Percentiles rank a stretch among this genome's conserved stretches.
phyloP scores from a whole-genome alignment of 2,888 invertebrate species.

The Crocallis elinguaria region DNA sequence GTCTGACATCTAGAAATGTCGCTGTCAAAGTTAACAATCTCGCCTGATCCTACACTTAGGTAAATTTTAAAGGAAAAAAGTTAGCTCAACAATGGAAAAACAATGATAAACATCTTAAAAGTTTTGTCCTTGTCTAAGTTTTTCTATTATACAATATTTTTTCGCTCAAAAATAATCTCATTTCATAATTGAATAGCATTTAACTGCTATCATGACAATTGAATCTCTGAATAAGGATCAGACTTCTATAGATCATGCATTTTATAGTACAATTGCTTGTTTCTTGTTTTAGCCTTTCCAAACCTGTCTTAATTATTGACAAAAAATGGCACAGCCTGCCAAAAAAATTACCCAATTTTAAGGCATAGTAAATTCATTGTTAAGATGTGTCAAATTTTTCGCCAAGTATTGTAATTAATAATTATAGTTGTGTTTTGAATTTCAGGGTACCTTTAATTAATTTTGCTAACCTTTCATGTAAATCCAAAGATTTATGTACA shows the following conservation, averaged over 20 bases:
- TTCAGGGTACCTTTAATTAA: not conserved
- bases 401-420: not conserved
- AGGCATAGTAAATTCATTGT: too few relatives aligned
- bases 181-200: constrained; percentile 5
- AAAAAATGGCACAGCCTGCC: too few relatives aligned
- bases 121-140: constrained; percentile 5
- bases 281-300: too few relatives aligned
- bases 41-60: not conserved
- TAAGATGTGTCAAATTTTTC: not conserved
- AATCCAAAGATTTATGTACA: constrained; percentile 12
- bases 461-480: constrained; percentile 15
- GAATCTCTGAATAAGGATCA: constrained; percentile 34
- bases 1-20: constrained; percentile 1
- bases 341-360: too few relatives aligned
- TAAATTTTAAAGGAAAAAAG: not conserved
- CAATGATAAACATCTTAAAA: not conserved
- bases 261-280: not conserved
- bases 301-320: too few relatives aligned
- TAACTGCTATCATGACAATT: constrained; percentile 35
- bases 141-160: not conserved
- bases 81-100: not conserved
- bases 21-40: constrained; percentile 9
- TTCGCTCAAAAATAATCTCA: constrained; percentile 4
- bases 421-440: not conserved
- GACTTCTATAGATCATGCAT: not conserved